These are phyloP conservation scores for Meloidogyne exigua DNA, from an alignment of 1,140 invertebrate species.

Conservation along the genomic window DNA sequence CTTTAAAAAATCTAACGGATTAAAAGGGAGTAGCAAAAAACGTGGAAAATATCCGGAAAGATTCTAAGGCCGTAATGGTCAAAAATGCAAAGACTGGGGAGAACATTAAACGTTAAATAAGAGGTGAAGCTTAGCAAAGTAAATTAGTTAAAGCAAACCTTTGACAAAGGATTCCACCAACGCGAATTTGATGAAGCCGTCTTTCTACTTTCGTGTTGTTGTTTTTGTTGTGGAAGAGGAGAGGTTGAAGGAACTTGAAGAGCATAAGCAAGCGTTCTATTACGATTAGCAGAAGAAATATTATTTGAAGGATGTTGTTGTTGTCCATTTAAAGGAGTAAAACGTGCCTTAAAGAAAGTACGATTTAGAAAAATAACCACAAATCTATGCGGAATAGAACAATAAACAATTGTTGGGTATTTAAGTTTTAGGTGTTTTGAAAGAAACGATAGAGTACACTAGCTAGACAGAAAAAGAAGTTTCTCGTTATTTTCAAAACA, in stretches of 20 bases:
- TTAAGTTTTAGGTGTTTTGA: no score
- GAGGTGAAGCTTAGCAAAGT: no score
- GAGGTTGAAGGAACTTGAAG: background rate
- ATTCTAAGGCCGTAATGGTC: no score
- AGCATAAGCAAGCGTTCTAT: background rate
- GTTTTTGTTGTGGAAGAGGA: no score
- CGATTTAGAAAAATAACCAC: no score
- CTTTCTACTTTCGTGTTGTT: slow-evolving; percentile 6
- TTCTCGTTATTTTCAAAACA: background rate
- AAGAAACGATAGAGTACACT: background rate
- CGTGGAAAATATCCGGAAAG: no score
- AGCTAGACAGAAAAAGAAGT: background rate
- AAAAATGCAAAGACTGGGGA: no score
- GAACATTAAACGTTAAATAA: no score
- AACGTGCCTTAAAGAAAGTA: background rate
- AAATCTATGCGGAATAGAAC: no score
- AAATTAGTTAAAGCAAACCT: background rate
- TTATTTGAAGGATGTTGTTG: background rate
- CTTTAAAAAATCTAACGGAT: no score
- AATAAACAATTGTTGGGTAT: no score
- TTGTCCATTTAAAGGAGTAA: background rate
- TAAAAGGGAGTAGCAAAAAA: no score
- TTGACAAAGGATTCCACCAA: background rate
- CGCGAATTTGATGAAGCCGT: background rate
- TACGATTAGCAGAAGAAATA: background rate